Evolutionary conservation across 1,140 invertebrate genomes (phyloP), one percentile per base, ranked within the genome.

Genomic region (Cyphomyrmex costatus): DNA sequence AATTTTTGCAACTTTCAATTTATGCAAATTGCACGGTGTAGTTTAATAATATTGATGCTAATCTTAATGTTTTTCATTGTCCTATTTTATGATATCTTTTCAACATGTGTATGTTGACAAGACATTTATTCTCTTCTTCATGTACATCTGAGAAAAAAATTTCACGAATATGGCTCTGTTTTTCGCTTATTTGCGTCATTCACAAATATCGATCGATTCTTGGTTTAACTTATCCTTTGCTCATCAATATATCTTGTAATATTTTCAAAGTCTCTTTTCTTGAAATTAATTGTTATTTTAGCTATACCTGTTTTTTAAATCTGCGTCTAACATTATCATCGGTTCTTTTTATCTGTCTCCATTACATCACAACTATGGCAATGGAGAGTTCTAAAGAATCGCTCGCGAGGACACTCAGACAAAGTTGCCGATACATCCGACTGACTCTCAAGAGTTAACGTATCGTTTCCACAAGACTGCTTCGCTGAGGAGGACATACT

Each of bases 361-460:
- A 36, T 51, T 49, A 24, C 56, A 30, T 33, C 63, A 19, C 36
- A 27, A 53, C 27, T 36, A 16, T 19, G n/a, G 27, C 46, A 36
- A 36, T 8, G 33, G 24, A 56, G 36, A 30, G 30, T 42, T 27
- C 4, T 10, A 42, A 27, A 21, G 33, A 71, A 21, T 0, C 24
- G 19, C 51, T 76, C 19, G 73, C 21, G 65, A 79, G 42, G 12
- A 71, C 7, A 58, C 66, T 71, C 33, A 30, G 53, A 58, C 33
- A 60, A 73, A 46, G 51, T 30, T 51, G 8, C 12, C 4, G 49
- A 16, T 68, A 16, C 36, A 58, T 82, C 24, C 16, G 77, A 68
- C 51, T 58, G 21, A 30, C 68, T 83, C 30, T 66, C 36, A 21
- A 83, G 53, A 58, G 53, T 83, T 73, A 74, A 73, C 53, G 68